Percentiles rank a stretch among this genome's conserved stretches.
These are phyloP conservation scores for Corvus cornix DNA, from an alignment of 2,113 vertebrate species.

Conservation along the genomic window DNA sequence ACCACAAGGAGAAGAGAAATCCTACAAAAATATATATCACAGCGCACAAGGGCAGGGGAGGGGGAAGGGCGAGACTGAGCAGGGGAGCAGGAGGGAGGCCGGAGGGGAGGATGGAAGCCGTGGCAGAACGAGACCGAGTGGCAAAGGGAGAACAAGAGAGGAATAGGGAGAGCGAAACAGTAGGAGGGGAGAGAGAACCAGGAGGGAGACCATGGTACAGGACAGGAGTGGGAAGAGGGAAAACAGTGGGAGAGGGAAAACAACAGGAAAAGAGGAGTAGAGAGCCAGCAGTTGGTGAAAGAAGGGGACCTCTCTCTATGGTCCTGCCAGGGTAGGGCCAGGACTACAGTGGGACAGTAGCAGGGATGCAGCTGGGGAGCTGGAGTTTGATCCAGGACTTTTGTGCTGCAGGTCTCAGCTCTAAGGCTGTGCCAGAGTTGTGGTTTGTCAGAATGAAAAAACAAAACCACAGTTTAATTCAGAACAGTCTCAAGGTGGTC, in stretches of 20 bases:
- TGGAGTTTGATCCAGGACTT: conserved; percentile 34
- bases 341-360: neutral
- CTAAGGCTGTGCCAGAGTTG: neutral
- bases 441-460: neutral
- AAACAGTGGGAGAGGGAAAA: conserved; percentile 20
- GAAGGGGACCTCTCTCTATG: neutral
- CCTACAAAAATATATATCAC: conserved; percentile 86
- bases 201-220: neutral
- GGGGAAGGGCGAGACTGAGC: conserved; percentile 23
- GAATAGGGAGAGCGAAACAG: neutral
- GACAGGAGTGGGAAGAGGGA: neutral
- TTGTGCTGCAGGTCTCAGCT: conserved; percentile 32
- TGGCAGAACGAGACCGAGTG: neutral
- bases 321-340: neutral
- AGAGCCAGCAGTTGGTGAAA: neutral
- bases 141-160: conserved; percentile 24
- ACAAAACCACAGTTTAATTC: neutral
- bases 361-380: neutral
- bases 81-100: neutral
- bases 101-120: neutral
- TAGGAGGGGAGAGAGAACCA: neutral
- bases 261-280: neutral
- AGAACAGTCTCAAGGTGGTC: neutral
- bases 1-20: conserved; percentile 79
- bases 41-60: conserved; percentile 65